Evolutionary conservation across 2,113 vertebrate species (phyloP).

Genomic region (Tonatia bakeri): DNA sequence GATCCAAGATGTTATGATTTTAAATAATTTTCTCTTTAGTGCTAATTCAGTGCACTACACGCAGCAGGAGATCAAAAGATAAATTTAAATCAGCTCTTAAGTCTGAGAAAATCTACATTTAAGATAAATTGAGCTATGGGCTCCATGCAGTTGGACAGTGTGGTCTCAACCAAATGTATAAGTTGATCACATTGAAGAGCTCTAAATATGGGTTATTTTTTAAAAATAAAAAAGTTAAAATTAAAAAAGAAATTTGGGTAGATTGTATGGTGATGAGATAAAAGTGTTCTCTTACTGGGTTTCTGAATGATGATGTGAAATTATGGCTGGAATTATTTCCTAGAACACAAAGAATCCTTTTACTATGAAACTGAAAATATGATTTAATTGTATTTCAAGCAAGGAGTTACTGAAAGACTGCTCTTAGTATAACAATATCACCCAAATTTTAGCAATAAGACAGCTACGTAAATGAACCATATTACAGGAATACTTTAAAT

Average conservation of each 20-base stretch:
- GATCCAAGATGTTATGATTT: not conserved
- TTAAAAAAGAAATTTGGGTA: constrained; percentile 41
- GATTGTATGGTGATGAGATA: not conserved
- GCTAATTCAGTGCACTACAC: not conserved
- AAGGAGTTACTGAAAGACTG: constrained; percentile 19
- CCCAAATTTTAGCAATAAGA: not conserved
- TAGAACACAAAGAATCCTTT: constrained; percentile 37
- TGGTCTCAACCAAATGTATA: constrained; percentile 20
- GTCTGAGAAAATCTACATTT: constrained; percentile 38
- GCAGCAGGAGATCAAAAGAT: constrained; percentile 37
- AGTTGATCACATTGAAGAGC: constrained; percentile 10
- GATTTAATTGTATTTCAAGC: constrained; percentile 7
- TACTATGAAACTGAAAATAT: constrained; percentile 38
- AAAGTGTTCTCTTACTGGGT: constrained; percentile 20
- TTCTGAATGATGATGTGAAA: constrained; percentile 40
- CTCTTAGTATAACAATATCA: not conserved
- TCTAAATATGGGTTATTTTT: constrained; percentile 46
- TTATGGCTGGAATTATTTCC: constrained; percentile 26
- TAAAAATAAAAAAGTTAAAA: constrained; percentile 40
- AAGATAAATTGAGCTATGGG: constrained; percentile 12
- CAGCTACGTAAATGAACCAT: not conserved
- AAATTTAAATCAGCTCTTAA: constrained; percentile 50
- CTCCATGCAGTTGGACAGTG: constrained; percentile 8
- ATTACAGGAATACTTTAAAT: constrained; percentile 19
- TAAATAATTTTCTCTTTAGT: constrained; percentile 14